Evolutionary conservation across 2,113 vertebrate genomes (phyloP).

Genomic region (Triplophysa siluroides): DNA sequence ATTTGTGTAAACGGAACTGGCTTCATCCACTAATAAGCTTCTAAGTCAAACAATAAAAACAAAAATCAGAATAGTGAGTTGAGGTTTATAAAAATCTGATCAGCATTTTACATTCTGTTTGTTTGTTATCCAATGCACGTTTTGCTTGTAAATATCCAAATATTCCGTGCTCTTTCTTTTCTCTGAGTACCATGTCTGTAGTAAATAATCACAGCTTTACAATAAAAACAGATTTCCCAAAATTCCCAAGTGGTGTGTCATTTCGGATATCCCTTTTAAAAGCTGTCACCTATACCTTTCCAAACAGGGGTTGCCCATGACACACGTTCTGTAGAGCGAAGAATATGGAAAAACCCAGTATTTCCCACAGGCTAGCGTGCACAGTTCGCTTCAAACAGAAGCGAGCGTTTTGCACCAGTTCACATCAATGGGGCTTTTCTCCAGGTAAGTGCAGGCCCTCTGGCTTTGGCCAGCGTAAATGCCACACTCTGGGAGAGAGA

Average conservation of each 20-base stretch:
- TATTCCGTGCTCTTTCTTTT: background rate
- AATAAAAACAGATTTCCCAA: constrained; percentile 72
- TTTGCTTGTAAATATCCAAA: no score
- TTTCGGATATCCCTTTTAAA: constrained; percentile 56
- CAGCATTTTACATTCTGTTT: no score
- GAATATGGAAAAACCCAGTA: constrained; percentile 66
- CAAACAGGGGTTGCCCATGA: constrained; percentile 63
- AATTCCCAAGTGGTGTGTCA: constrained; percentile 63
- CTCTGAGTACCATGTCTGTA: background rate
- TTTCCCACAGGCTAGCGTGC: constrained; percentile 68
- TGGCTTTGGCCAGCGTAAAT: constrained; percentile 71
- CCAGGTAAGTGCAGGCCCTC: constrained; percentile 68
- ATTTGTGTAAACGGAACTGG: no score
- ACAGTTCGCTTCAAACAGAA: constrained; percentile 61
- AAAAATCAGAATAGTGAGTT: no score
- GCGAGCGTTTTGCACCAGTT: constrained; percentile 60
- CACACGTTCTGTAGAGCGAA: constrained; percentile 36
- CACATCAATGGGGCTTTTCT: constrained; percentile 77
- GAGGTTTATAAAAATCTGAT: no score
- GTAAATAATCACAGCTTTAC: background rate
- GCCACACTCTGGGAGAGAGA: constrained; percentile 66
- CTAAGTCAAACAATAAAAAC: no score
- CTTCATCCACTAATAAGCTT: no score
- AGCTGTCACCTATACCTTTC: constrained; percentile 59
- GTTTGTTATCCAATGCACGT: no score